Evolutionary conservation across 2,888 invertebrate species (phyloP), one percentile per base, ranked within the genome.

Genomic region (Scaptomyza reducta): DNA sequence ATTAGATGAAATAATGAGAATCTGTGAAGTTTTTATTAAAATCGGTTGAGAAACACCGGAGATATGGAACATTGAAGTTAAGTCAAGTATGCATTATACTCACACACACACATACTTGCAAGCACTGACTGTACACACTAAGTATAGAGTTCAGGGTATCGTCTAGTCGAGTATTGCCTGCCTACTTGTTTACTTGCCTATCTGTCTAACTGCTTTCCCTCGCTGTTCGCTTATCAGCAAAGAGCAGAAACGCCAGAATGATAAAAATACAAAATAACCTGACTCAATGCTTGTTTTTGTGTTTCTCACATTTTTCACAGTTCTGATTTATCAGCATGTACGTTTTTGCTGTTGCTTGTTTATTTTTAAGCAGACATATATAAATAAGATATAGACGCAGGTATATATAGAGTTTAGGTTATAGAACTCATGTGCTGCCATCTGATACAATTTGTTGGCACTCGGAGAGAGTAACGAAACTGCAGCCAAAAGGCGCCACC

Each of bases 211-310:
- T 56, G 18, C 27, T 6, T 5, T 25, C 33, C 31, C n/a, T n/a
- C n/a, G n/a, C n/a, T n/a, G n/a, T n/a, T n/a, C n/a, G 57, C 73
- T 75, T 77, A 77, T 75, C 73, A 72, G 38, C 18, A 22, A 22
- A 42, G n/a, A 67, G 25, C 27, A 27, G 27, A 29, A 25, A 5
- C 14, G 16, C 18, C 11, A 58, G 41, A 22, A 35, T 40, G 57
- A 73, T 59, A 73, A 72, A 66, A 58, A 55, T 44, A 61, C 25
- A 1, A 25, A 45, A 31, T 35, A 50, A 54, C 18, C 9, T 49
- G 53, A 31, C 2, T 27, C 27, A 10, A 35, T n/a, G 4, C 44
- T 38, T 33, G 25, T n/a, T 50, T 7, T 29, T 54, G 45, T 13
- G 22, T 31, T 46, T n/a, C 6, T 16, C 6, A 16, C 35, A n/a